Base-by-base conservation (phyloP, 2,113 vertebrate species). In the Bettongia penicillata region DNA sequence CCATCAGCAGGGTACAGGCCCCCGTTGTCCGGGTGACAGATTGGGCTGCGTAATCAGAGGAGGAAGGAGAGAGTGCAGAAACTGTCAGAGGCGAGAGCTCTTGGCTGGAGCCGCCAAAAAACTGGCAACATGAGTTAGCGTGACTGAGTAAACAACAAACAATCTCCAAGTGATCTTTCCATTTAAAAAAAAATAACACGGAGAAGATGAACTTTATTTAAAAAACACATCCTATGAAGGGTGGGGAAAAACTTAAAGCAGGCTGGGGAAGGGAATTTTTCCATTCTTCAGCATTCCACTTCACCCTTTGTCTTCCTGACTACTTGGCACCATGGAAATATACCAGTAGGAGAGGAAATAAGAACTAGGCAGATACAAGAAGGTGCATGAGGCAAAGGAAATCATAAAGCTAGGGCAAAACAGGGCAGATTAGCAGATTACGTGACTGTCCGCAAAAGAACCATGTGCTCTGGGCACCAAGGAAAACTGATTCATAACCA, bases 1-100 rank as follows among this genome's bases (percentile, higher is more conserved):
- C 99, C 99, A 99, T 98, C 99, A 99, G 99, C 99, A 97, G 99
- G 99, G 99, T 99, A 98, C 99, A 99, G 98, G 99, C 99, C 99
- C 99, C 99, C 97, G 98, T 99, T 98, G 99, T 99, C 99, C 98
- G 98, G 99, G 99, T 99, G 99, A 99, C 99, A 99, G 99, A 99
- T 99, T 99, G 99, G 99, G 97, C 99, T 99, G 99, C 99, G 98
- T 99, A 99, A 99, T 99, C 99, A 99, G 99, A 98, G 99, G 99
- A 99, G 98, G 99, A 99, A 99, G 98, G 99, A 99, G 99, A 97
- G 98, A 98, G 98, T 98, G 98, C 98, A 98, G 99, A 99, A 99
- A 98, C 99, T 99, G 99, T 99, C 99, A 98, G 99, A 98, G 99
- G 99, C 98, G 98, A 99, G 98, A 98, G 98, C 97, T 98, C 98